Conservation (phyloP, 2,113 vertebrate species). For the Montifringilla adamsi region DNA sequence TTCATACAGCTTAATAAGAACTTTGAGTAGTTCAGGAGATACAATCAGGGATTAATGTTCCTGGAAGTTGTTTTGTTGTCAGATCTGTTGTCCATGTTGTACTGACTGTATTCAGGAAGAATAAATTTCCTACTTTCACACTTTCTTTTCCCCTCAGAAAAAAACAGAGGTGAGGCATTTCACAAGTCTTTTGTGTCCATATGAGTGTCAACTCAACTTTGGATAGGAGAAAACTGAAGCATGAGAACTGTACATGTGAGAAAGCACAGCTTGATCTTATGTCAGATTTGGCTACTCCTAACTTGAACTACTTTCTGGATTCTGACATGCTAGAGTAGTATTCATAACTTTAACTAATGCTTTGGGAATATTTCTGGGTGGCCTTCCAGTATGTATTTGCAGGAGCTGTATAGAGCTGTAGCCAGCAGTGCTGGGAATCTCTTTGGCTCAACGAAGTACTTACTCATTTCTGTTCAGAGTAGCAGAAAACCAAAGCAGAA, state of each 20-base stretch:
- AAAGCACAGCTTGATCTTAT: background rate
- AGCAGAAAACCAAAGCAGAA: background rate
- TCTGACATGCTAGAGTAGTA: background rate
- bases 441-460: background rate
- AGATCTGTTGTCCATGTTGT: background rate
- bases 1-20: background rate
- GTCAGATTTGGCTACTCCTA: background rate
- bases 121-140: background rate
- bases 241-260: background rate
- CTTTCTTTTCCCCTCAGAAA: rapidly evolving
- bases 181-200: background rate
- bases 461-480: background rate
- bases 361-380: background rate
- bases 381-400: background rate
- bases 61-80: background rate
- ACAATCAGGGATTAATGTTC: background rate
- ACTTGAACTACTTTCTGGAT: background rate
- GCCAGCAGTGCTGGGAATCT: background rate
- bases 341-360: background rate
- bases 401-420: background rate
- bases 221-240: background rate
- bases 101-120: background rate
- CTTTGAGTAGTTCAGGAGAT: background rate
- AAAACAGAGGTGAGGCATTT: background rate
- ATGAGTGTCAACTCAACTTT: background rate